Base-by-base conservation (phyloP, 2,797 vertebrate genomes). In the Knipowitschia caucasica region DNA sequence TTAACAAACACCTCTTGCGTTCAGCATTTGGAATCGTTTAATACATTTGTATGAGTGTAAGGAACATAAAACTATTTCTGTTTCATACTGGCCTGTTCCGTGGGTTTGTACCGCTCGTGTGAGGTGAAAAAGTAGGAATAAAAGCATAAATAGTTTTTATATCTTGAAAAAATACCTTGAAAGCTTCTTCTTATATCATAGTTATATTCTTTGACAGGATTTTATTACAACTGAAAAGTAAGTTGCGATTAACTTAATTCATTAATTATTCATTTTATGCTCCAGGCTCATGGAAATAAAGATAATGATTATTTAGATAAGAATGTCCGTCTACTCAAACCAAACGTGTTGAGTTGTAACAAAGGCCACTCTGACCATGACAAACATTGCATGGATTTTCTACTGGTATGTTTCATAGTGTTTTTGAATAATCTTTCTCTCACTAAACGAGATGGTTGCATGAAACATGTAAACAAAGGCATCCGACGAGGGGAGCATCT, bases 401-500 rank as follows among this genome's bases (percentile, higher is more conserved):
- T 46, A 38, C 35, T 46, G 57, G 56, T 29, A 36, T 73, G 20
- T 58, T 59, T 27, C 53, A 35, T 34, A 55, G 55, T 25, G 31
- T 57, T 17, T 36, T 62, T 9, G 49, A 21, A 34, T 53, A 50
- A 56, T 74, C 55, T 69, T 52, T 71, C 52, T 26, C 43, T 50
- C 63, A 23, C 34, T 39, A 25, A 62, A 35, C 53, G 73, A 67
- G 30, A 45, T 59, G 62, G 60, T 71, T 71, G 57, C 56, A 57
- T 73, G 49, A 57, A 87, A 70, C 67, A 62, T 53, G 69, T 80
- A 77, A 72, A 67, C 62, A 62, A 62, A 81, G 59, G 78, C 80
- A 88, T 77, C 78, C 80, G 78, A 84, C 78, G 69, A 83, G 59
- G 56, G 59, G 56, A 77, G 72, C 70, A 84, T 75, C 71, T 72